phyloP scores from a whole-genome alignment of 2,888 invertebrate species.

The Drosophila prostipennis region DNA sequence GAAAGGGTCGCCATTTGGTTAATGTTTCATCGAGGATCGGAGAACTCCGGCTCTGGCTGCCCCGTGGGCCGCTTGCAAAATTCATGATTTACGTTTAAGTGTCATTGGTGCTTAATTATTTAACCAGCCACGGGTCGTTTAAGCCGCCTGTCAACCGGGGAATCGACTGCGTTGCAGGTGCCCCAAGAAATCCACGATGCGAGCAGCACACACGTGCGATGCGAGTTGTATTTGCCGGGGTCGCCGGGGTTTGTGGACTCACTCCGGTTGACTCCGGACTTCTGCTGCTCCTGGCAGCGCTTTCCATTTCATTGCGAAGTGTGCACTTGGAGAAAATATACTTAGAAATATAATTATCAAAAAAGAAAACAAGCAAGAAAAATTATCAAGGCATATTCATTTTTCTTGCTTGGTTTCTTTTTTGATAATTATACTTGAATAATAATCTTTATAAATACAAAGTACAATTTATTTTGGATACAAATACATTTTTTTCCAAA shows the following conservation, averaged over 20 bases:
- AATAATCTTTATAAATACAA: no score
- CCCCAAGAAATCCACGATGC: slow-evolving; percentile 21
- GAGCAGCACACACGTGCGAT: slow-evolving; percentile 11
- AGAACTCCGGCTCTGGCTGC: background rate
- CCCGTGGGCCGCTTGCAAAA: slow-evolving; percentile 60
- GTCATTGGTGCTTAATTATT: slow-evolving; percentile 78
- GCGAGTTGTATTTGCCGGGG: slow-evolving; percentile 14
- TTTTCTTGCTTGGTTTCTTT: no score
- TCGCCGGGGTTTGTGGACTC: slow-evolving; percentile 9
- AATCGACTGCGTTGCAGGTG: slow-evolving; percentile 31
- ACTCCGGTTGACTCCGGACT: background rate
- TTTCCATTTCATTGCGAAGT: slow-evolving; percentile 67
- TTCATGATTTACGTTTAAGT: slow-evolving; percentile 80
- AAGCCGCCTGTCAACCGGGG: slow-evolving; percentile 47
- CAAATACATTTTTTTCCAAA: no score
- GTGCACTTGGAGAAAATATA: background rate
- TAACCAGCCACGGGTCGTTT: slow-evolving; percentile 62
- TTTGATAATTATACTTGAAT: no score
- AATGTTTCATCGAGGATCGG: slow-evolving; percentile 53
- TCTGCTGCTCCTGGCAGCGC: slow-evolving; percentile 42
- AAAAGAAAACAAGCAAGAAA: no score
- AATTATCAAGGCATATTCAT: no score
- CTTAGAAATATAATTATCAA: no score
- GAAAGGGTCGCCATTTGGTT: slow-evolving; percentile 57
- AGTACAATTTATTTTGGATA: no score